Evolutionary conservation across 2,113 vertebrate genomes (phyloP).

Genomic region (Speoplatyrhinus poulsoni): DNA sequence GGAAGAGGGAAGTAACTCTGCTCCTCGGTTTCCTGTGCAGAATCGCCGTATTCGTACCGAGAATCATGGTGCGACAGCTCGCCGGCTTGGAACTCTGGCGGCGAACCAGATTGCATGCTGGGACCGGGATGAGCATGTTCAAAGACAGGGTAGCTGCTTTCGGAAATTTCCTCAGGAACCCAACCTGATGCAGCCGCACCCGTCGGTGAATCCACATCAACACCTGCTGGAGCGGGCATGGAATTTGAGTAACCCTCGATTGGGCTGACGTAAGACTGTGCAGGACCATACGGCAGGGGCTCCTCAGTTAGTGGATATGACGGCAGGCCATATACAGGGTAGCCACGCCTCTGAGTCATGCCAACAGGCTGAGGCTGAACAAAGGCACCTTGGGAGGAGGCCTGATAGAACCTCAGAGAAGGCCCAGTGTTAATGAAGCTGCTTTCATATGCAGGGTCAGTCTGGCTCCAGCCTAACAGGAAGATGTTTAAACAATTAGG

Average conservation of each 20-base stretch:
- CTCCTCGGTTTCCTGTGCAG: background rate
- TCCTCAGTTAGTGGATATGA: background rate
- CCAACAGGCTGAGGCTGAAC: background rate
- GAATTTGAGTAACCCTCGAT: background rate
- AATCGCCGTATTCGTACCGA: background rate
- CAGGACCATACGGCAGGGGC: background rate
- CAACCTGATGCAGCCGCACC: background rate
- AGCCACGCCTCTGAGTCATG: background rate
- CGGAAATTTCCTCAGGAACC: background rate
- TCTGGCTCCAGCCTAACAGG: slow-evolving; percentile 5
- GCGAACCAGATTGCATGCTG: background rate
- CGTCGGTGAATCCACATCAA: no score
- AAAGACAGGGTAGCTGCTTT: background rate
- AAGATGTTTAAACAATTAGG: background rate
- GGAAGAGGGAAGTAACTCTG: no score
- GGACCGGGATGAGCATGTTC: background rate
- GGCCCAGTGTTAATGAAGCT: background rate
- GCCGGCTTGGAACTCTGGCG: background rate
- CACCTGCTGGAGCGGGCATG: background rate
- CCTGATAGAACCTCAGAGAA: background rate
- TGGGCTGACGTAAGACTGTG: background rate
- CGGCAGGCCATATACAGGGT: background rate
- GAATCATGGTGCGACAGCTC: background rate
- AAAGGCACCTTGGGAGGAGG: background rate
- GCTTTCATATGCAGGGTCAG: background rate